Evolutionary conservation across 2,797 vertebrate species (phyloP).

Genomic region (Notolabrus celidotus): DNA sequence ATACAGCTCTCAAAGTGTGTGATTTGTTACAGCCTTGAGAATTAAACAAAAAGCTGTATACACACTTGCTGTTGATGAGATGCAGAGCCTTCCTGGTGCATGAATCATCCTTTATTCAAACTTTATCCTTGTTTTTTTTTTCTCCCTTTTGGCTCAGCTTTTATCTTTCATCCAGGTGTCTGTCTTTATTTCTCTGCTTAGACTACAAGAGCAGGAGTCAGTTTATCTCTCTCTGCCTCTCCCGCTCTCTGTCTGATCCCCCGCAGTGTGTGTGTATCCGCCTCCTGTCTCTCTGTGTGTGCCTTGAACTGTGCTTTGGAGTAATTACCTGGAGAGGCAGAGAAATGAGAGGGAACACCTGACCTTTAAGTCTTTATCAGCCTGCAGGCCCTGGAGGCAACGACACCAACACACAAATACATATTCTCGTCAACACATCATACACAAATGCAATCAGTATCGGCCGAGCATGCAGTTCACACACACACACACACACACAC

Average conservation of each 20-base stretch:
- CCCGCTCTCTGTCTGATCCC: constrained; percentile 52
- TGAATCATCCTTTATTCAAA: constrained; percentile 39
- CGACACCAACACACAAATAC: constrained; percentile 30
- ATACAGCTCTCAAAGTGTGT: constrained; percentile 25
- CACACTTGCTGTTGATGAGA: constrained; percentile 14
- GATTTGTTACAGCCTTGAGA: constrained; percentile 23
- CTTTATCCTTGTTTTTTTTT: neutral
- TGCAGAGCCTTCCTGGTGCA: neutral
- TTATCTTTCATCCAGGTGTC: constrained; percentile 52
- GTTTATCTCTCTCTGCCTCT: constrained; percentile 55
- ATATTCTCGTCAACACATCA: constrained; percentile 2
- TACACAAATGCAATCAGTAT: constrained; percentile 42
- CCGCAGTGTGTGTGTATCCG: constrained; percentile 53
- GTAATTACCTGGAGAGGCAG: constrained; percentile 78
- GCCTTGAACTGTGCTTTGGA: constrained; percentile 68
- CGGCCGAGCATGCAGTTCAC: constrained; percentile 22
- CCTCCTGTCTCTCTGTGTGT: constrained; percentile 57
- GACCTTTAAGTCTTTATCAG: constrained; percentile 78
- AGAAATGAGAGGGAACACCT: constrained; percentile 70
- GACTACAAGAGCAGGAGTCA: constrained; percentile 49
- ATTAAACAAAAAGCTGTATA: constrained; percentile 23
- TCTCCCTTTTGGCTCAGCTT: constrained; percentile 24
- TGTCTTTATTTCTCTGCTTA: constrained; percentile 63
- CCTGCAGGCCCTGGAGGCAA: constrained; percentile 43
- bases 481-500: constrained; percentile 31